Conservation (phyloP, 2,888 invertebrate species). For the Troides helena region DNA sequence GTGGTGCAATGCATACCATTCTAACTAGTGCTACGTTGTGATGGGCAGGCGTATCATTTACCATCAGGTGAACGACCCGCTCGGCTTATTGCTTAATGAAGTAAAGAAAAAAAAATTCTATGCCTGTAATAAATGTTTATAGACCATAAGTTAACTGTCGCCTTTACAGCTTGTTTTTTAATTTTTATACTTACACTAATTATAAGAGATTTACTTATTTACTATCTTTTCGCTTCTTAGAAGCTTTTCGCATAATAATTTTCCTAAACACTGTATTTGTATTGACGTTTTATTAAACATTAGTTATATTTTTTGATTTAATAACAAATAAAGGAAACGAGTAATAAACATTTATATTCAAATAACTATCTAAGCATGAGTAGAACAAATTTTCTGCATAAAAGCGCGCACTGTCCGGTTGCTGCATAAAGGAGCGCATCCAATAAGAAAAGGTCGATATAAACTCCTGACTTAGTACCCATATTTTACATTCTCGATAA, state of each 20-base stretch:
- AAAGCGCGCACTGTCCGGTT: constrained; percentile 38
- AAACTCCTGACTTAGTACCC: constrained; percentile 31
- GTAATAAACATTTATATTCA: neutral
- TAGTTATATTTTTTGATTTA: too few relatives aligned
- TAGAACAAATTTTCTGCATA: neutral
- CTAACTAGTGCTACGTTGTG: too few relatives aligned
- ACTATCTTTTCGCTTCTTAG: neutral
- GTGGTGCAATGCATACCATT: too few relatives aligned
- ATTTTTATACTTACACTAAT: too few relatives aligned
- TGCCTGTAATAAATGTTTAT: too few relatives aligned
- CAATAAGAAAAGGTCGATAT: constrained; percentile 50
- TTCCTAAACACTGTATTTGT: neutral
- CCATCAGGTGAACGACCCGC: too few relatives aligned
- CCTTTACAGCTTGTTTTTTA: too few relatives aligned
- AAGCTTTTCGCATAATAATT: neutral
- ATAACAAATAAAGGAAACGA: neutral
- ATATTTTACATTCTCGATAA: constrained; percentile 32
- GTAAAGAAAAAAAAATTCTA: too few relatives aligned
- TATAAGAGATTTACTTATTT: too few relatives aligned
- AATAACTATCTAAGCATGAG: constrained; percentile 1
- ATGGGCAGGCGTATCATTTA: too few relatives aligned
- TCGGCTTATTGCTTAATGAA: too few relatives aligned
- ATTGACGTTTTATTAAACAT: neutral
- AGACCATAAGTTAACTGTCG: too few relatives aligned
- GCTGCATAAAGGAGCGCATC: constrained; percentile 40